Percentiles rank a stretch among this genome's conserved stretches.
Evolutionary conservation across 2,888 invertebrate species (phyloP).

Genomic region (Tinea pellionella): DNA sequence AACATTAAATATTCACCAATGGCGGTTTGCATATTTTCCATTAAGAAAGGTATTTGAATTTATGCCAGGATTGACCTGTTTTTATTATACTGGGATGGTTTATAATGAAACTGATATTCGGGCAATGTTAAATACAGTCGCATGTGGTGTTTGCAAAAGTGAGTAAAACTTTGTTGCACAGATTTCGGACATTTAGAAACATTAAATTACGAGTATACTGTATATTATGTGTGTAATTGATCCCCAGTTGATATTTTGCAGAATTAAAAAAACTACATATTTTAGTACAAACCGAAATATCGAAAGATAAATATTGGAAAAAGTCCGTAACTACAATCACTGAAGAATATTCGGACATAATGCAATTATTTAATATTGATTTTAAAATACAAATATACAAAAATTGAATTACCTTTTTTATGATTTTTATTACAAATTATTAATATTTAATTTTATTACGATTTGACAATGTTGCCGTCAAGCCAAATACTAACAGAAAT

Average conservation of each 20-base stretch:
- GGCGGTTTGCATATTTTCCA: constrained; percentile 40
- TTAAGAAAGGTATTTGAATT: constrained; percentile 40
- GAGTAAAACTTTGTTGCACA: no score
- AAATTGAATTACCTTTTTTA: constrained; percentile 24
- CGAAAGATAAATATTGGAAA: constrained; percentile 34
- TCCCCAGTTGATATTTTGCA: constrained; percentile 20
- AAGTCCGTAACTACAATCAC: constrained; percentile 26
- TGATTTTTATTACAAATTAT: no score
- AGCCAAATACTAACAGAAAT: no score
- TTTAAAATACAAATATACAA: constrained; percentile 42
- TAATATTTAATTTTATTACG: no score
- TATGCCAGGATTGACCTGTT: constrained; percentile 39
- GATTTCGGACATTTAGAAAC: no score
- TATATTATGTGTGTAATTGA: background rate
- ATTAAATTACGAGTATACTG: no score
- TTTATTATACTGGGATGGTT: constrained; percentile 39
- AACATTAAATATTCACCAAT: constrained; percentile 46
- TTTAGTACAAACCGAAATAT: constrained; percentile 42
- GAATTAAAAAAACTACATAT: constrained; percentile 43
- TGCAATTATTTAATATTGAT: constrained; percentile 36
- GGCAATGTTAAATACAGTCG: constrained; percentile 34
- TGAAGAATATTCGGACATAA: constrained; percentile 35
- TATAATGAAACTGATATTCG: constrained; percentile 37
- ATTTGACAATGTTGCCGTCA: no score
- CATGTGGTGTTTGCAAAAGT: constrained; percentile 50